These are phyloP conservation scores for Sebastes hopkinsi DNA, from an alignment of 2,797 vertebrate genomes.

Conservation along the genomic window DNA sequence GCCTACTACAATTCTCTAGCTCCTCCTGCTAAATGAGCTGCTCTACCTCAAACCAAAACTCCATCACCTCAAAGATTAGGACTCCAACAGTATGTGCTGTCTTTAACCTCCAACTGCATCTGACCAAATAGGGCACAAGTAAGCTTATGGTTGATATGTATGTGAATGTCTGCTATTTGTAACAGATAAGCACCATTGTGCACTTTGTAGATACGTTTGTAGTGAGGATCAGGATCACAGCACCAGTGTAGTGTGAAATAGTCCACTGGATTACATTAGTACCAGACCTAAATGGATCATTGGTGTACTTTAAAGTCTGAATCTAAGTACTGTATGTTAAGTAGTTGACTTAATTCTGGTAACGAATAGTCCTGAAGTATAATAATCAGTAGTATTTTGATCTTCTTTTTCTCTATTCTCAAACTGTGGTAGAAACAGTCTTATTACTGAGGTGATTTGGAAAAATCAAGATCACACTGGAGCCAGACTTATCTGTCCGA, in stretches of 20 bases:
- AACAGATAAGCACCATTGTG: neutral
- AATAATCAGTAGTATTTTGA: neutral
- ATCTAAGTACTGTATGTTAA: neutral
- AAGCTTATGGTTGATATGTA: neutral
- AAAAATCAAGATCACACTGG: neutral
- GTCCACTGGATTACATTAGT: neutral
- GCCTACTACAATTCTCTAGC: neutral
- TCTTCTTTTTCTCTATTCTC: neutral
- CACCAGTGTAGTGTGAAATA: neutral
- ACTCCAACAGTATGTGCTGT: neutral
- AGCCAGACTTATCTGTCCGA: neutral
- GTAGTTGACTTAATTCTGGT: neutral
- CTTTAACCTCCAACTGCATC: neutral
- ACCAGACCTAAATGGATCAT: neutral
- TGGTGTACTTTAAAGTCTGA: neutral
- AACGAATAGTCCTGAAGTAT: neutral
- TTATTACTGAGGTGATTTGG: neutral
- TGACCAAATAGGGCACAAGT: neutral
- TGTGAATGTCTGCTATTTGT: neutral
- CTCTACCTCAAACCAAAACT: neutral
- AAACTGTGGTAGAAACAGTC: neutral
- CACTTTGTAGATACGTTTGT: slow-evolving; percentile 3
- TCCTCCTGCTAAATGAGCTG: neutral
- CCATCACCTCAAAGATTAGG: neutral
- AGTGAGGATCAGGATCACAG: neutral